These are phyloP conservation scores for Epinotia ramella DNA, from an alignment of 2,888 invertebrate genomes.

Conservation along the genomic window DNA sequence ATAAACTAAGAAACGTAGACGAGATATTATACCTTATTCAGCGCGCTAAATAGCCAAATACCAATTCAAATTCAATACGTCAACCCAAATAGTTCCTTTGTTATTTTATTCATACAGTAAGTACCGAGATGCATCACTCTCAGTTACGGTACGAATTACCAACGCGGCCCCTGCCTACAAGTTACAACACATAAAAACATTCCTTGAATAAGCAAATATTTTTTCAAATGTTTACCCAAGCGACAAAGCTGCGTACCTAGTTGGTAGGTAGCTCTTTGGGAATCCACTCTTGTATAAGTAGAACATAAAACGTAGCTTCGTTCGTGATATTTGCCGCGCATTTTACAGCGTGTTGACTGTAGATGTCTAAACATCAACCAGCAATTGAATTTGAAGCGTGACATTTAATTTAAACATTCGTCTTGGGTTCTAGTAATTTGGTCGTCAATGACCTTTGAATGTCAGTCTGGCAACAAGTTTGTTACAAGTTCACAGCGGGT, in stretches of 20 bases:
- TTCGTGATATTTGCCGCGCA: slow-evolving; percentile 33
- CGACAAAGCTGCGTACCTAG: neutral
- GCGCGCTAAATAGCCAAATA: neutral
- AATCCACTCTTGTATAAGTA: slow-evolving; percentile 14
- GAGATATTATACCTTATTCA: neutral
- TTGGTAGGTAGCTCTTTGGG: neutral
- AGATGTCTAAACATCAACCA: slow-evolving; percentile 32
- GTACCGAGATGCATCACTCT: neutral
- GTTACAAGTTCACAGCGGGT: slow-evolving; percentile 25
- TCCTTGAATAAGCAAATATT: slow-evolving; percentile 33
- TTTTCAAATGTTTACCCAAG: slow-evolving; percentile 22
- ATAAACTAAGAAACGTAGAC: no score
- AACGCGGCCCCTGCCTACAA: slow-evolving; percentile 21
- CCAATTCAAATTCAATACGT: neutral
- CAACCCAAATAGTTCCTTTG: neutral
- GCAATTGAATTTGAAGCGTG: slow-evolving; percentile 50
- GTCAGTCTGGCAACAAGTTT: slow-evolving; percentile 51
- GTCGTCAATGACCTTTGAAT: slow-evolving; percentile 67
- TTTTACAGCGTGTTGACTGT: slow-evolving; percentile 36
- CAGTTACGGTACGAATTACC: slow-evolving; percentile 10
- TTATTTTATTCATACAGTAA: neutral
- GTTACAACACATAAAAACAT: slow-evolving; percentile 22
- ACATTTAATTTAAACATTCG: slow-evolving; percentile 54
- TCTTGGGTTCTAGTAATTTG: slow-evolving; percentile 52
- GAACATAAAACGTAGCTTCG: slow-evolving; percentile 27